These are phyloP conservation scores for Lophius piscatorius DNA, from an alignment of 2,113 vertebrate genomes.

Conservation along the genomic window DNA sequence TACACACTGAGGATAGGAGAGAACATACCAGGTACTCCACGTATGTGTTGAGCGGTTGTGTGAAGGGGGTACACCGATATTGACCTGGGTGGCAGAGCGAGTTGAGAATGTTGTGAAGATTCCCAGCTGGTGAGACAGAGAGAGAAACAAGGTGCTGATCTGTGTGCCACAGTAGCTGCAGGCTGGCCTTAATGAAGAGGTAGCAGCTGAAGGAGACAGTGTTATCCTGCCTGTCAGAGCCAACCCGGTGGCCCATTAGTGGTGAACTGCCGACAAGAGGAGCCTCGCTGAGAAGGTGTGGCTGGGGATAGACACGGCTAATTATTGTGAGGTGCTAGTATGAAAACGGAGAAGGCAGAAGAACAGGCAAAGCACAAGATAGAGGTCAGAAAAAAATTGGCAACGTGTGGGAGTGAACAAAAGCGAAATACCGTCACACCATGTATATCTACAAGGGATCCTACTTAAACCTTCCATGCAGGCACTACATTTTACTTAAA, in stretches of 20 bases:
- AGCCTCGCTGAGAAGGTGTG: constrained; percentile 56
- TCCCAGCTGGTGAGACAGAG: constrained; percentile 43
- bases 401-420: constrained; percentile 27
- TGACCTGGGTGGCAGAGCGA: constrained; percentile 12
- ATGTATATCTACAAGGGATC: constrained; percentile 42
- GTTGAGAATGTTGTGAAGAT: constrained; percentile 18
- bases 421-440: constrained; percentile 27
- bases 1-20: constrained; percentile 1
- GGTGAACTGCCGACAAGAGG: constrained; percentile 39
- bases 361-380: constrained; percentile 14
- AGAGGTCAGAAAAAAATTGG: not conserved
- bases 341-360: constrained; percentile 10
- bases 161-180: constrained; percentile 35
- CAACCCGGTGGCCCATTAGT: constrained; percentile 55
- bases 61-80: not conserved
- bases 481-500: constrained; percentile 43
- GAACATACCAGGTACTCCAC: not conserved
- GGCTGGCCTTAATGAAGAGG: constrained; percentile 64
- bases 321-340: constrained; percentile 47
- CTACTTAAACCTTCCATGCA: constrained; percentile 29
- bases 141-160: constrained; percentile 51
- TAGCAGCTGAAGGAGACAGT: constrained; percentile 51
- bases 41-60: not conserved
- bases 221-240: constrained; percentile 51
- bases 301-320: constrained; percentile 44